Evolutionary conservation across 1,140 invertebrate species (phyloP).

Genomic region (Halyomorpha halys): DNA sequence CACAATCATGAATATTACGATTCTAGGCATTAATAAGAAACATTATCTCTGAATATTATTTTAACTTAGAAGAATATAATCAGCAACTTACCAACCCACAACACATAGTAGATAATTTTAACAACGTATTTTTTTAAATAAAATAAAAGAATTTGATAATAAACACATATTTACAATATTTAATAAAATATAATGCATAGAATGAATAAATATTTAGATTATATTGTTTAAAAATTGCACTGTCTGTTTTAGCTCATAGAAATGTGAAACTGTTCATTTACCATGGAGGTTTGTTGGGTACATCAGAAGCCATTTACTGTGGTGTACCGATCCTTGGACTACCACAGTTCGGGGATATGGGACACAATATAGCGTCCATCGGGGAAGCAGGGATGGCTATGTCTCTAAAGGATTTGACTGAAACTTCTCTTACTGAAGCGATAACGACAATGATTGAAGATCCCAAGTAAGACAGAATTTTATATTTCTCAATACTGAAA

Average conservation of each 20-base stretch:
- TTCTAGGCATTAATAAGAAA: too few relatives aligned
- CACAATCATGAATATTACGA: too few relatives aligned
- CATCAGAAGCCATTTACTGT: conserved; percentile 38
- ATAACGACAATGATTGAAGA: conserved; percentile 32
- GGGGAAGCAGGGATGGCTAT: conserved; percentile 33
- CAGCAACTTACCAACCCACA: too few relatives aligned
- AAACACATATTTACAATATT: too few relatives aligned
- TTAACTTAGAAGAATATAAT: too few relatives aligned
- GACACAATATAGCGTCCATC: conserved; percentile 33
- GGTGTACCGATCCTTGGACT: conserved; percentile 39
- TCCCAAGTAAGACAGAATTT: conserved; percentile 34
- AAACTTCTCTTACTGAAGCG: conserved; percentile 31
- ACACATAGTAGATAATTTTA: too few relatives aligned
- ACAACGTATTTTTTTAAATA: too few relatives aligned
- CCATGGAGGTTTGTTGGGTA: conserved; percentile 41
- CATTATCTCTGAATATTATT: too few relatives aligned
- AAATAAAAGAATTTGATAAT: too few relatives aligned
- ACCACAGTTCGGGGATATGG: conserved; percentile 32
- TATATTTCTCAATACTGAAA: neutral
- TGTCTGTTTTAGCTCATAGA: conserved; percentile 34
- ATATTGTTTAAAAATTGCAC: neutral
- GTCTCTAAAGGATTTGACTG: conserved; percentile 35
- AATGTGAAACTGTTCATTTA: conserved; percentile 38
- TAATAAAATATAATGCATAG: too few relatives aligned
- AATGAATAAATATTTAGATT: too few relatives aligned